Evolutionary conservation across 2,797 vertebrate species (phyloP), one percentile per base, ranked within the genome.

Genomic region (Erpetoichthys calabaricus): DNA sequence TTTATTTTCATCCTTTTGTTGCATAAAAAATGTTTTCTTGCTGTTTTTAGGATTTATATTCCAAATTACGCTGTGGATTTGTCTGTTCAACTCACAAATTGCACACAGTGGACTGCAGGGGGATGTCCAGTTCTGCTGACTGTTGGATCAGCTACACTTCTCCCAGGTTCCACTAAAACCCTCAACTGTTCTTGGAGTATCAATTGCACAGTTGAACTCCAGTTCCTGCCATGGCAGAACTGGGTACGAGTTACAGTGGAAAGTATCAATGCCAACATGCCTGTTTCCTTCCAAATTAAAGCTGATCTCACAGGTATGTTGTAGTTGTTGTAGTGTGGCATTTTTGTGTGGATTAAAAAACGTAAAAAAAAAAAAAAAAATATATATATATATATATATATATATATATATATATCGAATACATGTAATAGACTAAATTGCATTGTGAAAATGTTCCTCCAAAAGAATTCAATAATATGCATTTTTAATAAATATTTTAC

Each of bases 221-320:
- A 65, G 1, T 80, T 79, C 0, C 92, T 90, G 0, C 93, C 94
- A 0, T 97, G 94, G 95, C 82, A 85, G 67, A 77, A 73, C 58
- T 98, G 95, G 95, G 63, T 98, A 55, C 84, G 76, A 9, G 73
- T 97, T 63, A 75, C 75, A 0, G 83, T 87, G 58, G 87, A 91
- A 70, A 89, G 70, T 65, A 71, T 73, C 0, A 65, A 64, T 1
- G 61, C 73, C 47, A 86, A 80, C 0, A 45, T 57, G 8, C 85
- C 71, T 0, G 73, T 87, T 57, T 64, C 68, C 0, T 85, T 97
- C 64, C 78, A 65, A 42, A 68, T 89, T 8, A 43, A 76, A 10
- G 86, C 85, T 43, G 76, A 82, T 57, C 78, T 83, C 77, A 84
- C 86, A 86, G 92, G 94, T 97, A 51, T 63, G 25, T n/a, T n/a